phyloP scores from a whole-genome alignment of 2,113 vertebrate genomes.

The Lipophrys pholis region DNA sequence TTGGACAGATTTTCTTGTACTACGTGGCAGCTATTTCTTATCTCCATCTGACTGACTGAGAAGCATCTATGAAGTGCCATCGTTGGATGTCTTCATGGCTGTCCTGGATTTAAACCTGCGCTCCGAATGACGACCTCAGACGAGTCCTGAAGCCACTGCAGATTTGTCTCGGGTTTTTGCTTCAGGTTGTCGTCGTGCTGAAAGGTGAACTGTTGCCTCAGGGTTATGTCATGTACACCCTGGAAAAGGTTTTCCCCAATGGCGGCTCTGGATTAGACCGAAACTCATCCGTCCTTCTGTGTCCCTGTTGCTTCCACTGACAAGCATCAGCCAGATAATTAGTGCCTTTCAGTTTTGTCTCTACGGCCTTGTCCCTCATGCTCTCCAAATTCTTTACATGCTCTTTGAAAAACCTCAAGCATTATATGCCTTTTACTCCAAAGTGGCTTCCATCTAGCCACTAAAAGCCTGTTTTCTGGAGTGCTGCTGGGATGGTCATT shows the following conservation, averaged over 20 bases:
- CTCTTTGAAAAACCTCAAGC: slow-evolving; percentile 19
- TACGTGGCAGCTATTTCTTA: not conserved
- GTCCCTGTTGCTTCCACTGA: not conserved
- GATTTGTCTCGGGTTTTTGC: slow-evolving; percentile 4
- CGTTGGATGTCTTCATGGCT: slow-evolving; percentile 5
- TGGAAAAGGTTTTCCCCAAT: not conserved
- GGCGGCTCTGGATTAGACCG: not conserved
- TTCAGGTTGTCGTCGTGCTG: not conserved
- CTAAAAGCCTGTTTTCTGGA: slow-evolving; percentile 22
- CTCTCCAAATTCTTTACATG: slow-evolving; percentile 14
- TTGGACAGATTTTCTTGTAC: not conserved
- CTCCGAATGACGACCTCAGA: not conserved
- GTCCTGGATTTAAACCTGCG: not conserved
- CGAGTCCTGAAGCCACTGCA: slow-evolving; percentile 1
- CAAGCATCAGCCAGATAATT: slow-evolving; percentile 8
- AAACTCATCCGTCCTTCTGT: not conserved
- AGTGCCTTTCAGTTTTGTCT: slow-evolving; percentile 7
- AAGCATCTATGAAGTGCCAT: not conserved
- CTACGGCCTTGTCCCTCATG: not conserved
- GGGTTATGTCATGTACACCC: not conserved
- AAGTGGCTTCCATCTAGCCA: slow-evolving; percentile 25
- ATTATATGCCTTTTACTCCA: slow-evolving; percentile 16
- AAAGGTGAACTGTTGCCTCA: not conserved
- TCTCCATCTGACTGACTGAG: not conserved
- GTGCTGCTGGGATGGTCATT: not conserved